Conservation (phyloP, 2,888 invertebrate species). For the Arenicola marina region DNA sequence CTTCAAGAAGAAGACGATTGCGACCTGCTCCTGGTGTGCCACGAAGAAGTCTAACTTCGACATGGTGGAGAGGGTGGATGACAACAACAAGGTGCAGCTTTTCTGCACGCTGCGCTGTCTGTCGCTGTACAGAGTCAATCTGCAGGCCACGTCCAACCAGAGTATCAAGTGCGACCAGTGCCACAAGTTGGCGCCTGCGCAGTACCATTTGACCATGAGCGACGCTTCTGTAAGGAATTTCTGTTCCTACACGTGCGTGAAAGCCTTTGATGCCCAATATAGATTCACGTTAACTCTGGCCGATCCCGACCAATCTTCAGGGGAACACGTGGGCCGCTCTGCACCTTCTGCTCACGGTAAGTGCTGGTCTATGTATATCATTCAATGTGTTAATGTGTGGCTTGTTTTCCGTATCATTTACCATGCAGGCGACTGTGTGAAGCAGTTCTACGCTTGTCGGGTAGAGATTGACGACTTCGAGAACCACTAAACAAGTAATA, state of each 20-base stretch:
- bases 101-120: constrained; percentile 87
- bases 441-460: no score
- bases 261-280: no score
- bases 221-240: constrained; percentile 62
- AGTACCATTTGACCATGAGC: constrained; percentile 63
- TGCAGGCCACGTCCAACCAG: constrained; percentile 60
- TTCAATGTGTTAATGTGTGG: no score
- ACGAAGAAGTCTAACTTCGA: constrained; percentile 96
- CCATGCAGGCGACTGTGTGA: no score
- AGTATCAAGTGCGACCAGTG: constrained; percentile 57
- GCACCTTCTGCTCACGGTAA: no score
- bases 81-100: constrained; percentile 71
- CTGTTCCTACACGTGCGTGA: constrained; percentile 61
- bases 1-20: constrained; percentile 73
- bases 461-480: no score
- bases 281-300: no score
- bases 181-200: constrained; percentile 56
- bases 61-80: constrained; percentile 78
- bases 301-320: no score
- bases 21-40: constrained; percentile 87
- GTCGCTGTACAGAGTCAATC: constrained; percentile 67
- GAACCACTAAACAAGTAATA: no score
- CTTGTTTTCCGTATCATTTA: no score
- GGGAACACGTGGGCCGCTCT: no score
- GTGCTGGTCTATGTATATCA: no score